Base-by-base conservation (phyloP, 2,797 vertebrate species). In the Erithacus rubecula region DNA sequence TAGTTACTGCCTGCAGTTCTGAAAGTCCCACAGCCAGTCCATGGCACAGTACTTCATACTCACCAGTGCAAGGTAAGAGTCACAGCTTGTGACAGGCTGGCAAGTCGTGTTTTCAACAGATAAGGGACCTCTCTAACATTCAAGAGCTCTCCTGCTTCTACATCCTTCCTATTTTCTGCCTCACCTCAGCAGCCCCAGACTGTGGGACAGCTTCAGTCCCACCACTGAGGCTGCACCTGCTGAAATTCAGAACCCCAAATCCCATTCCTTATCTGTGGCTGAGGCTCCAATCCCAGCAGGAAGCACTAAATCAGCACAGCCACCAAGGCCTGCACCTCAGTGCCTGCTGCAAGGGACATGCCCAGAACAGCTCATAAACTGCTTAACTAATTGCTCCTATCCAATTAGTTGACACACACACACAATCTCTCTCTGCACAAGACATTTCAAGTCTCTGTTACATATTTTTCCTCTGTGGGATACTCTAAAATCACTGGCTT, bases 351-450 rank as follows among this genome's bases (percentile, higher is more conserved):
- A 0, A 89, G 82, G 64, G 82, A 34, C 58, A 7, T 2, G 23
- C 68, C 37, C 68, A 56, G 68, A 85, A 93, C 8, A 87, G 93
- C 90, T 81, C 44, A 88, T 69, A 27, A 90, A 90, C 85, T 83
- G 59, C 93, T 94, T 90, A 90, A 62, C 79, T 79, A 83, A 95
- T 81, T 79, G 83, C 46, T 91, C 43, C 90, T 59, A 93, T 93
- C 93, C 95, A 94, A 95, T 96, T 95, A 96, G 85, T 5, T 32
- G 0, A 43, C 63, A 87, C 34, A 60, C 26, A 55, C 19, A 52
- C 27, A 53, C 37, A 65, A 3, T 34, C 36, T 52, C 51, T 30
- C 46, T 13, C 70, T 75, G 44, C 53, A 64, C 46, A 21, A 62
- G 71, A 44, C 20, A 13, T n/a, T 69, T 49, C 43, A 27, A 24